Evolutionary conservation across 92 coral and sea anemone genomes (phyloP), one percentile per base, ranked within the genome.

Genomic region (Zoanthus sociatus): DNA sequence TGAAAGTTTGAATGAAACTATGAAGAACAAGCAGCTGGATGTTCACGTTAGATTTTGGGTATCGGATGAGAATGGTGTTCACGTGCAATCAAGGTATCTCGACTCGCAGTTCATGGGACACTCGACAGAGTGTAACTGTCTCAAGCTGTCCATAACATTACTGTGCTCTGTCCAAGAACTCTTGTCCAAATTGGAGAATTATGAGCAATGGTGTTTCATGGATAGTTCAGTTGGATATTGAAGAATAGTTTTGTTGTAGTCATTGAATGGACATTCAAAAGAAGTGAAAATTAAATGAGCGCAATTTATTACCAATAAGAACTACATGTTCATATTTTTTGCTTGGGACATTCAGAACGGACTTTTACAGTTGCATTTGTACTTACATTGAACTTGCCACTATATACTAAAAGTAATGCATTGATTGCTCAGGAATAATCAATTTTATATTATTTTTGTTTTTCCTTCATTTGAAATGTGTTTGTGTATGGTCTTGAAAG

Each of bases 1-100:
- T 66, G 71, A n/a, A 66, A 66, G 71, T 26, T 66, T 66, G 71
- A 66, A 66, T 56, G 63, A 56, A 56, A 56, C 63, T 56, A 56
- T 15, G 63, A 56, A 56, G 63, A 56, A 56, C 63, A 56, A 56
- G 63, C 63, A 56, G 63, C 63, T 56, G 63, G 63, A 56, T 56
- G 63, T 56, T 56, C 63, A 56, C 63, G 63, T 56, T 15, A 56
- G 63, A 56, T 56, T 56, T 56, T 56, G 63, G 63, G 63, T 56
- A 56, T 56, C 63, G 4, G 63, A 56, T 58, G 66, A 58, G 66
- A 58, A 58, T 58, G 21, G 66, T 58, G 66, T 58, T 58, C 18
- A 58, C 14, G 66, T 58, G 66, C 66, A 58, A 58, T 58, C 66
- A 58, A 58, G 66, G 66, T 58, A 58, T 58, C 66, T 58, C 66